These are phyloP conservation scores for Hemitrygon akajei DNA, from an alignment of 2,797 vertebrate genomes.

Conservation along the genomic window DNA sequence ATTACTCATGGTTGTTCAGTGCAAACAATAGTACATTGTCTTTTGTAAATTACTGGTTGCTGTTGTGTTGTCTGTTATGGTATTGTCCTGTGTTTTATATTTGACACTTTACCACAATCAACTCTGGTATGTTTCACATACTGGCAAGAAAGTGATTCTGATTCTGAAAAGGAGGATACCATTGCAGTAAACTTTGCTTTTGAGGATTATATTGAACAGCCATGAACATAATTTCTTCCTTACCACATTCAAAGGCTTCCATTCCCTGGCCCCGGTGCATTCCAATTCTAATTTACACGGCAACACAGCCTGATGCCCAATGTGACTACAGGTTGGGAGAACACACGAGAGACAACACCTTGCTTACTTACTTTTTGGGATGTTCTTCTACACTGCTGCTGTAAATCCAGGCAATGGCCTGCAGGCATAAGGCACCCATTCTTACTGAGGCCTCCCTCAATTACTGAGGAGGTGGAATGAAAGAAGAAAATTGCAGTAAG, in stretches of 20 bases:
- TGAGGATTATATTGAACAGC: background rate
- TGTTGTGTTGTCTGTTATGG: too few species aligned
- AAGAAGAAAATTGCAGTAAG: background rate
- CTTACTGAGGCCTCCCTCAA: background rate
- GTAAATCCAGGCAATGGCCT: background rate
- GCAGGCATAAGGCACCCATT: background rate
- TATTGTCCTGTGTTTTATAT: too few species aligned
- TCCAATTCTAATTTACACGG: background rate
- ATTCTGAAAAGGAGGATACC: too few species aligned
- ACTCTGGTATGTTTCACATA: too few species aligned
- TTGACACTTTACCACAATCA: too few species aligned
- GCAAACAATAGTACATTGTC: too few species aligned
- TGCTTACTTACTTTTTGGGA: background rate
- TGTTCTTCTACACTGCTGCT: background rate
- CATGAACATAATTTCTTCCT: background rate
- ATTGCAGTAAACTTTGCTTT: too few species aligned
- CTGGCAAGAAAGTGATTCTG: too few species aligned
- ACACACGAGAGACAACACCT: background rate
- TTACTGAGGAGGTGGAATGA: conserved; percentile 2
- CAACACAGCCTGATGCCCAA: background rate
- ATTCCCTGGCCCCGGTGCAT: background rate
- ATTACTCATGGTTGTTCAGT: too few species aligned
- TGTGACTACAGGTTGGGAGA: background rate
- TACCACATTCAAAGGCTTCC: background rate
- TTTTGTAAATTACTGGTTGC: too few species aligned